Percentiles rank a stretch among this genome's conserved stretches.
These are phyloP conservation scores for Falco columbarius DNA, from an alignment of 2,797 vertebrate species.

Conservation along the genomic window DNA sequence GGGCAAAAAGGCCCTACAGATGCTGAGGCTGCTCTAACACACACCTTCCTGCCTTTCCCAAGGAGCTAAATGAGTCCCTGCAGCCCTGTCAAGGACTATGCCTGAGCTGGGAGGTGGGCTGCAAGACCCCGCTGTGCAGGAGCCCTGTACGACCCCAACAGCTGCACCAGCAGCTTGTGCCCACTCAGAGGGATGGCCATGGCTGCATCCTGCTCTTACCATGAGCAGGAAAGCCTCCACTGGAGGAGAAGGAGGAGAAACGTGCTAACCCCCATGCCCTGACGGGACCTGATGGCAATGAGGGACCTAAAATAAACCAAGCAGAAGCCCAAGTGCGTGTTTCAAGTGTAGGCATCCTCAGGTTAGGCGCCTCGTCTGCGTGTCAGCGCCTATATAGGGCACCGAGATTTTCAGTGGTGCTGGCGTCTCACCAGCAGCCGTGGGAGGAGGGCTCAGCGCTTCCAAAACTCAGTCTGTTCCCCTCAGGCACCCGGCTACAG, in stretches of 20 bases:
- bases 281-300: neutral
- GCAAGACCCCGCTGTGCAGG: rapidly evolving
- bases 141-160: rapidly evolving
- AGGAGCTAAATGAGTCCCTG: neutral
- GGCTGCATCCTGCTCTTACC: neutral
- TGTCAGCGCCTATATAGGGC: conserved; percentile 36
- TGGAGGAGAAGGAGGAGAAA: neutral
- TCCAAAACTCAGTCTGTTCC: neutral
- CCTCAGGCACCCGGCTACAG: neutral
- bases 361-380: neutral
- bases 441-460: conserved; percentile 6
- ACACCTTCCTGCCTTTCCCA: neutral
- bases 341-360: neutral
- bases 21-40: neutral
- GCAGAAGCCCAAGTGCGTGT: neutral
- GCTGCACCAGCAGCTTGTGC: neutral
- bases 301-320: neutral
- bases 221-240: neutral
- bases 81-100: rapidly evolving
- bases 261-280: neutral
- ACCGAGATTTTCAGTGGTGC: neutral
- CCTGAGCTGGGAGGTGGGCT: neutral
- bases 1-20: neutral
- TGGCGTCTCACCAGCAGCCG: neutral
- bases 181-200: neutral